Base-by-base conservation (phyloP, 2,888 invertebrate genomes). In the Lysandra coridon region DNA sequence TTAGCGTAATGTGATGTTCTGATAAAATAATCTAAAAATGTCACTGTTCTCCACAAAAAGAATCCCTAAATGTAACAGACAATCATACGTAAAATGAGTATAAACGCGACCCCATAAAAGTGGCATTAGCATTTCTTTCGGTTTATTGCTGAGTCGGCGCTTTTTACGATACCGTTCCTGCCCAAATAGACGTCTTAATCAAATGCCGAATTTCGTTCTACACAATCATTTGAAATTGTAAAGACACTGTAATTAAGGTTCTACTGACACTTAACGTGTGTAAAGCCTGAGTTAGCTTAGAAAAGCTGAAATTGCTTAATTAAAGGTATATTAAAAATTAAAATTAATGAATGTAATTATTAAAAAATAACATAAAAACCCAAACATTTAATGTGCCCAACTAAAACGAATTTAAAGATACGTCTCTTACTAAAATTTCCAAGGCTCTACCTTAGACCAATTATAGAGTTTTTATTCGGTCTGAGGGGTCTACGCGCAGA, bases 101-200 rank as follows among this genome's bases (percentile, higher is more conserved):
- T 92, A 91, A 92, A 91, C 89, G 88, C 87, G 87, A 85, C 85
- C 87, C 88, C 90, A 88, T 92, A 92, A 92, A 92, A 87, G 86
- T 88, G 85, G 86, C 90, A 90, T 92, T 91, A 91, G 90, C 88
- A 82, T 82, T 84, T 89, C 90, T 89, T 88, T 86, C 86, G 85
- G 85, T 86, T 87, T 88, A 86, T 85, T 86, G 88, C 89, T 88
- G 90, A 89, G 88, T 86, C 81, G 84, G 87, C 88, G 84, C 85
- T 86, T 87, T 85, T 84, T 83, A 84, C 84, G 85, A 82, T 81
- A 81, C 80, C 81, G 78, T 77, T 64, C 75, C 83, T 79, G 81
- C 81, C 82, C 81, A 81, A 81, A 82, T 83, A 80, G 80, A 82
- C 81, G 82, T 78, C 80, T 80, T 80, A 82, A 82, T 81, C 81